Evolutionary conservation across 2,113 vertebrate genomes (phyloP), one percentile per base, ranked within the genome.

Genomic region (Cercocebus atys): DNA sequence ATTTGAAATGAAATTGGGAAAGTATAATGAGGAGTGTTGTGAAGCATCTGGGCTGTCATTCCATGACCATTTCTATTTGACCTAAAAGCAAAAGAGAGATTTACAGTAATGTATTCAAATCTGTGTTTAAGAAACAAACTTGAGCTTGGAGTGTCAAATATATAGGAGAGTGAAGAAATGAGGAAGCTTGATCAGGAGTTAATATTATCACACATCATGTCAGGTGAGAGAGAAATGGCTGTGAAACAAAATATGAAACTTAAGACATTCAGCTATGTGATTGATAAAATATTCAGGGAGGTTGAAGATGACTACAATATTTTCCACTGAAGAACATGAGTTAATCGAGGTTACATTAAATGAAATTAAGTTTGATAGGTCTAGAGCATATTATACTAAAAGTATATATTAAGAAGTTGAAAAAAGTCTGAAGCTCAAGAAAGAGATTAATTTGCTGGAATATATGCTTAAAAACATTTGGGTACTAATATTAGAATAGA

Each of bases 321-420:
- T 96, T 95, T 91, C 43, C 25, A 82, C n/a, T 86, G 68, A 92
- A 40, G 23, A 76, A 23, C 22, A 40, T 27, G 61, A 96, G 7
- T 87, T 93, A 93, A 83, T 88, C 1, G 3, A 72, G 27, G 88
- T 94, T 90, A 64, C 20, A 76, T 93, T 85, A 94, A 85, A 27
- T 93, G 8, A 68, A 59, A 81, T 88, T 81, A 40, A 92, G 32
- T 75, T 64, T 88, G n/a, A 90, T 32, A 2, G 20, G 6, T 94
- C 11, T 87, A 32, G 57, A 87, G 13, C 11, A 78, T 75, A 70
- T 93, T 47, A 80, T n/a, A 78, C 68, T 93, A 40, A n/a, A 66
- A 83, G 32, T 17, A 55, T 25, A 57, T 76, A 82, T 13, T 55
- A 66, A 73, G 18, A 16, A 72, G 4, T 72, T 81, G 8, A n/a